A percentile compares a stretch with the other conserved stretches of the same genome.
These are phyloP conservation scores for Phoeniculus purpureus DNA, from an alignment of 2,797 vertebrate genomes.

Conservation along the genomic window DNA sequence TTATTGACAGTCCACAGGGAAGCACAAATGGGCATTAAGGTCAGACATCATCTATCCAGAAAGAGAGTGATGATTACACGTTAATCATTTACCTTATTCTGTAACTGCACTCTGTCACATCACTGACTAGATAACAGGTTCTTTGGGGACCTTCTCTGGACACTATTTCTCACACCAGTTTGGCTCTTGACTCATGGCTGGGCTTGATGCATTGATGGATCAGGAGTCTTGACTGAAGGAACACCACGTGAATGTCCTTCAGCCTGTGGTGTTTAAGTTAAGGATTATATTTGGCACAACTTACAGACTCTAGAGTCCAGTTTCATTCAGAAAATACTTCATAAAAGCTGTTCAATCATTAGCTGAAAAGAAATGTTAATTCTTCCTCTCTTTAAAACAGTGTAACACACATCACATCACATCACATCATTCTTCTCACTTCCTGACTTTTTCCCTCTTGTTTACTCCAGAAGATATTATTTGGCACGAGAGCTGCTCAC, in stretches of 20 bases:
- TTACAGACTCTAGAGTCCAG: background rate
- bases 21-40: background rate
- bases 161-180: background rate
- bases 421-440: background rate
- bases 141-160: background rate
- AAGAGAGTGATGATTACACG: background rate
- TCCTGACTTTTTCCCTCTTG: accelerated
- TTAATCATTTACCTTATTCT: background rate
- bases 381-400: background rate
- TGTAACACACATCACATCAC: too few relatives aligned
- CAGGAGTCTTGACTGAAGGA: background rate
- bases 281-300: background rate
- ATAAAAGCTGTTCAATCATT: background rate
- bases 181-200: background rate
- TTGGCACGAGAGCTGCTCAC: background rate
- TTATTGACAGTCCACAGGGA: background rate
- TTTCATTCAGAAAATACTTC: background rate
- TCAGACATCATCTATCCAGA: background rate
- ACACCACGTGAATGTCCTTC: background rate
- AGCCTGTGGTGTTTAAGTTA: background rate
- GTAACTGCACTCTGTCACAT: background rate
- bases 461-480: background rate
- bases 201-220: background rate
- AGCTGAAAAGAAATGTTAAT: background rate
- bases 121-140: background rate